These are phyloP conservation scores for Ennomos fuscantarius DNA, from an alignment of 2,888 invertebrate genomes.

Conservation along the genomic window DNA sequence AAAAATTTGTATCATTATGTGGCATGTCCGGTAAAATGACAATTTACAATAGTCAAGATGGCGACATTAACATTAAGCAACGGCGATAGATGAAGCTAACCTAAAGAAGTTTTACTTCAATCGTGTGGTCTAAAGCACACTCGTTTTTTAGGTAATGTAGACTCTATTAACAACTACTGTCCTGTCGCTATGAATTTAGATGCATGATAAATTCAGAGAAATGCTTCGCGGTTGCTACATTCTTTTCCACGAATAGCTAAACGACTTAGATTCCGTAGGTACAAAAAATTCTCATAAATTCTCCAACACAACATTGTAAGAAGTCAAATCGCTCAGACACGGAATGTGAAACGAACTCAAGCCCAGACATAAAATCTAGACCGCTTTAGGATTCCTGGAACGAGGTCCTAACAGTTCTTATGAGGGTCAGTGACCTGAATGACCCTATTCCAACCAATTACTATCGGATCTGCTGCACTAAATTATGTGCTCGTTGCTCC, in stretches of 20 bases:
- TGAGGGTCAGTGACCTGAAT: slow-evolving; percentile 5
- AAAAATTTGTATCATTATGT: no score
- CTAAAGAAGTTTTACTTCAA: no score
- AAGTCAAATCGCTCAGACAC: slow-evolving; percentile 21
- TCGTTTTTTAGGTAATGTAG: no score
- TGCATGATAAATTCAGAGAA: not conserved
- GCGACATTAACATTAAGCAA: no score
- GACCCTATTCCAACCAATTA: slow-evolving; percentile 5
- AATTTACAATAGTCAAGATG: no score
- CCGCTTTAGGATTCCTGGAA: slow-evolving; percentile 23
- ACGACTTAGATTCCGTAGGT: not conserved
- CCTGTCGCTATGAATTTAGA: no score
- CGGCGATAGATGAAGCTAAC: no score
- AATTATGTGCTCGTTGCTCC: not conserved
- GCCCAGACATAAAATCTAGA: slow-evolving; percentile 16
- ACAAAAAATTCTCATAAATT: slow-evolving; percentile 11
- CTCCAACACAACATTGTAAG: slow-evolving; percentile 14
- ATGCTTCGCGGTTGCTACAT: not conserved
- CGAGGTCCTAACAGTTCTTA: slow-evolving; percentile 9
- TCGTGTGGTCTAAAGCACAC: no score
- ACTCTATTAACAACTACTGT: no score
- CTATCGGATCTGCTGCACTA: not conserved
- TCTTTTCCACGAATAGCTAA: not conserved
- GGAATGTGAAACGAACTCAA: slow-evolving; percentile 18
- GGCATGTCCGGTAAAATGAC: no score